Evolutionary conservation across 2,797 vertebrate species (phyloP), one percentile per base, ranked within the genome.

Genomic region (Poecilia gillii): DNA sequence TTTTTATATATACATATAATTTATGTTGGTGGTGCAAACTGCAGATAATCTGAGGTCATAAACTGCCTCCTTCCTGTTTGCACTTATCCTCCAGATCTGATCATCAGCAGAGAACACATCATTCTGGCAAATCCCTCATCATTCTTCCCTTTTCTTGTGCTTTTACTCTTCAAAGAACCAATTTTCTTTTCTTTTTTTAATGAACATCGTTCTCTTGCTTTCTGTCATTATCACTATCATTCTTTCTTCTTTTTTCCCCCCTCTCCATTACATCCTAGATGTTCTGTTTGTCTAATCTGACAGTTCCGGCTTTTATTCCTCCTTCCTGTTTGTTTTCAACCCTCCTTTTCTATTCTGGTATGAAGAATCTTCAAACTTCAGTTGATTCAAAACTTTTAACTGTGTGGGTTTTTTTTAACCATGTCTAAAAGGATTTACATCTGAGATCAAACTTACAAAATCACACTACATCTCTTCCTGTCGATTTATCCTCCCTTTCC

Each of bases 41-140:
- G 47, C 3, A 74, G 57, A 81, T 82, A 72, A 77, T 85, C 75
- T 74, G 39, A 53, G 13, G 70, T 20, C 74, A 75, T 43, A 62
- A 82, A 79, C 78, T 79, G 73, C 75, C 79, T 82, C 72, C 79
- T 85, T 89, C 85, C 87, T 87, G 85, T 78, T 57, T 45, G 43
- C 59, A 59, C 4, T 68, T 79, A 81, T 81, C 84, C 73, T 59
- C 59, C 53, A 23, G 59, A 66, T 75, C 33, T 43, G 36, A 49
- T 51, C 31, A 16, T 49, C 73, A 53, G 20, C 14, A 75, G 14
- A 25, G 31, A 31, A 59, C 16, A 64, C n/a, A 13, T 55, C 49
- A 23, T 25, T 53, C 47, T 39, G 12, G 73, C 31, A 75, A 43
- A 75, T 11, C 28, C 7, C 41, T 66, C 46, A 3, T n/a, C 31